These are phyloP conservation scores for Papilio helenus DNA, from an alignment of 1,140 invertebrate species.

Conservation along the genomic window DNA sequence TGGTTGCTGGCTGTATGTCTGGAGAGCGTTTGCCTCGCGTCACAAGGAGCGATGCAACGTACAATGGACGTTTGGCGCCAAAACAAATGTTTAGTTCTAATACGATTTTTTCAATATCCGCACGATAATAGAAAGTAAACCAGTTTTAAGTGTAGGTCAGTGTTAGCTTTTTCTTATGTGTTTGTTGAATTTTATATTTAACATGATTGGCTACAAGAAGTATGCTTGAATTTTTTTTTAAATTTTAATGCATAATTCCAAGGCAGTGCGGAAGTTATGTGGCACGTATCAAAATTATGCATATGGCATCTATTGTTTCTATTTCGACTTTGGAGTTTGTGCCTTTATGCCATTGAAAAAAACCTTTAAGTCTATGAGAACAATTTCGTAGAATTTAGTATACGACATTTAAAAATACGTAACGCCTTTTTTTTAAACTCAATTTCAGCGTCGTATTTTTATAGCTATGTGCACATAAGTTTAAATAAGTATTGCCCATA, in stretches of 20 bases:
- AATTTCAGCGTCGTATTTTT: neutral
- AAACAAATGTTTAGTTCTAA: neutral
- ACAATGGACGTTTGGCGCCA: conserved; percentile 10
- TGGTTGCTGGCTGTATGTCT: neutral
- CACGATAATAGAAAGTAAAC: conserved; percentile 9
- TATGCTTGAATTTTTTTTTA: neutral
- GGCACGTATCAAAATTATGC: neutral
- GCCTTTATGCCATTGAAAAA: too few species aligned
- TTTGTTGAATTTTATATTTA: neutral
- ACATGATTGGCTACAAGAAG: neutral
- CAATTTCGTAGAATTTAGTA: too few species aligned
- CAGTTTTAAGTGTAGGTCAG: neutral
- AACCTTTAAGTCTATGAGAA: too few species aligned
- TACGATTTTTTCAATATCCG: neutral
- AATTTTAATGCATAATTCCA: neutral
- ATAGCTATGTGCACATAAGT: neutral
- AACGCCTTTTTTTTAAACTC: neutral
- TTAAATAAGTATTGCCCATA: neutral
- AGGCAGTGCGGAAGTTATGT: neutral
- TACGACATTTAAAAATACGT: too few species aligned
- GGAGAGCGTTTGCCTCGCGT: neutral
- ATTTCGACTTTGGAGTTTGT: neutral
- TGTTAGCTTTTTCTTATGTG: neutral
- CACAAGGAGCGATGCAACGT: neutral
- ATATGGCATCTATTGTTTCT: neutral